Base-by-base conservation (phyloP, 2,888 invertebrate genomes). In the Mythimna impura region DNA sequence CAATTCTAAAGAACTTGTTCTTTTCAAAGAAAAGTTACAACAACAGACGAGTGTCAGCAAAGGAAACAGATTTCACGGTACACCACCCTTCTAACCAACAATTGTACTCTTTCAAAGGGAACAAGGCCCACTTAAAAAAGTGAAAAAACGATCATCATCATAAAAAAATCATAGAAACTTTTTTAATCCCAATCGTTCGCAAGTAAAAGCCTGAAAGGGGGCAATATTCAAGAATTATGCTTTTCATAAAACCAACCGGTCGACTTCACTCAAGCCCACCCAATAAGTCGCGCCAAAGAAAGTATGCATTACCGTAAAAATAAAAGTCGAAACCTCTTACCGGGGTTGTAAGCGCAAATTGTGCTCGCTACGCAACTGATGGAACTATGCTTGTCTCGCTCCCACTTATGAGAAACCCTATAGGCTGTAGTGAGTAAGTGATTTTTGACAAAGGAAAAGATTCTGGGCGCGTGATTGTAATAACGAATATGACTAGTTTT, bases 281-380 rank as follows among this genome's bases (percentile, higher is more conserved):
- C 89, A 89, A 91, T 89, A 91, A 91, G 88, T 90, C 85, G 73
- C 83, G 78, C 88, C 78, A 85, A 87, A 87, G 86, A 88, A 89
- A 90, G 88, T 91, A 89, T 85, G 91, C 91, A 93, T 94, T 92
- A 94, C 91, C 91, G 91, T 94, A 92, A 94, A 93, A 93, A 92
- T 93, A 93, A 94, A 92, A 92, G 89, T 91, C 83, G 80, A 82
- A 93, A 92, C 93, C 94, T 94, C 89, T 93, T 92, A 93, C 87
- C 85, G 84, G 71, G 88, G 85, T 86, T 89, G 89, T 91, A 91
- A 89, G 85, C 86, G 86, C 88, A 89, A 90, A 91, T 89, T 88
- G 86, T 90, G 83, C 84, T 81, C 78, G 73, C 75, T 55, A 58
- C 67, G 64, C 71, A 72, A 78, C 77, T 80, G 73, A 71, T 71